Evolutionary conservation across 1,140 invertebrate genomes (phyloP).

Genomic region (Drosophila truncata): DNA sequence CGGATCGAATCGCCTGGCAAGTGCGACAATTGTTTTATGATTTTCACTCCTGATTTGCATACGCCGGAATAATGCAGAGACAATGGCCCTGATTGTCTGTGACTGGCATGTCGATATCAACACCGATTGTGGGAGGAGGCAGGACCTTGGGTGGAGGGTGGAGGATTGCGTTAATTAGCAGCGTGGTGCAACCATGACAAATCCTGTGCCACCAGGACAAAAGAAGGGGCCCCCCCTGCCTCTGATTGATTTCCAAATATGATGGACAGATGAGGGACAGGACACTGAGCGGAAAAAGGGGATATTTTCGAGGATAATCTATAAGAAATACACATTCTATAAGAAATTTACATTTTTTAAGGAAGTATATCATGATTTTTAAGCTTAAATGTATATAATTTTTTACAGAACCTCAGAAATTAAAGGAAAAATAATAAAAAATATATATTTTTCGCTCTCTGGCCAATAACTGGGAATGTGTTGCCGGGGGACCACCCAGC

Average conservation of each 20-base stretch:
- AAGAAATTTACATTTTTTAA: background rate
- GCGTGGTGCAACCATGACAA: constrained; percentile 37
- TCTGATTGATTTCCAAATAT: constrained; percentile 38
- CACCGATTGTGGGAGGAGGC: constrained; percentile 6
- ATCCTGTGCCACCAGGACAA: constrained; percentile 16
- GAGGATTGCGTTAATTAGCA: constrained; percentile 36
- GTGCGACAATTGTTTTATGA: constrained; percentile 44
- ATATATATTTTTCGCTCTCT: background rate
- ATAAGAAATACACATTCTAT: no score
- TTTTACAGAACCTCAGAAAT: background rate
- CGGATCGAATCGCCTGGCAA: constrained; percentile 33
- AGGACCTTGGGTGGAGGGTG: constrained; percentile 5
- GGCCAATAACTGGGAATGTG: constrained; percentile 24
- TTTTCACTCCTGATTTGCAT: constrained; percentile 31
- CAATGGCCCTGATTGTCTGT: constrained; percentile 43
- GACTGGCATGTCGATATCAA: constrained; percentile 44
- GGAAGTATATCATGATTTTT: no score
- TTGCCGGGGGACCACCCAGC: constrained; percentile 69
- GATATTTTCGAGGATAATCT: background rate
- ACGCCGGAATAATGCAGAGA: constrained; percentile 18
- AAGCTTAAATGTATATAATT: background rate
- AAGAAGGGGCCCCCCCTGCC: background rate
- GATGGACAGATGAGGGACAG: constrained; percentile 47
- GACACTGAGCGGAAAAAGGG: background rate
- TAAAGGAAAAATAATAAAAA: background rate